Evolutionary conservation across 2,888 invertebrate species (phyloP), one percentile per base, ranked within the genome.

Genomic region (Conops quadrifasciatus): DNA sequence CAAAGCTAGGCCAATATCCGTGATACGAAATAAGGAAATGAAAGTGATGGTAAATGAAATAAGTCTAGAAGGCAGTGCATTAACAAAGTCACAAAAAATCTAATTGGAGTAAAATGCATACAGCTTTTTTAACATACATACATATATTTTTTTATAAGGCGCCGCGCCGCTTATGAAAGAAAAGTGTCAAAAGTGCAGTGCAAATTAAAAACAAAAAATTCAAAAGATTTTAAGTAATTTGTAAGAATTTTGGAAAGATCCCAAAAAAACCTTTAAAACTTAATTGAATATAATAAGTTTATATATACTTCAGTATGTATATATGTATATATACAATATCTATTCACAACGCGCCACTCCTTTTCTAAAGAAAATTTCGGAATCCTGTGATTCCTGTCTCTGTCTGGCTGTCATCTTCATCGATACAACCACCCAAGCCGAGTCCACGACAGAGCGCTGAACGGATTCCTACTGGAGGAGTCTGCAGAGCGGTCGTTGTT

Each of bases 321-420:
- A 9, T 36, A 36, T 36, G 9, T 36, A 36, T 36, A 36, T 36
- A 9, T 36, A 36, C 36, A 36, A 36, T 36, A 36, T 36, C 36
- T 67, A 64, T 58, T 47, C 19, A 16, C 49, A 65, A 56, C 71
- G 75, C 75, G 76, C 76, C 76, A 76, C 76, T 76, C 76, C 76
- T 76, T 75, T 74, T 74, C 75, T 71, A 71, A 74, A 73, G 75
- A 71, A 58, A 73, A 71, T 71, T 73, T 73, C 60, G 36, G 36
- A 36, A 36, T 51, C 51, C 45, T 64, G 45, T 60, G 19, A 43
- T 5, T 43, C 30, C 28, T 28, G 68, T 47, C 13, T 51, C 36
- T 68, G 51, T 49, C 49, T 62, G 59, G 47, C 13, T 49, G 47
- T 67, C 16, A 59, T 28, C 58, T 60, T 36, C 36, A 36, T 36